Evolutionary conservation across 2,888 invertebrate species (phyloP).

Genomic region (Cepaea hortensis): DNA sequence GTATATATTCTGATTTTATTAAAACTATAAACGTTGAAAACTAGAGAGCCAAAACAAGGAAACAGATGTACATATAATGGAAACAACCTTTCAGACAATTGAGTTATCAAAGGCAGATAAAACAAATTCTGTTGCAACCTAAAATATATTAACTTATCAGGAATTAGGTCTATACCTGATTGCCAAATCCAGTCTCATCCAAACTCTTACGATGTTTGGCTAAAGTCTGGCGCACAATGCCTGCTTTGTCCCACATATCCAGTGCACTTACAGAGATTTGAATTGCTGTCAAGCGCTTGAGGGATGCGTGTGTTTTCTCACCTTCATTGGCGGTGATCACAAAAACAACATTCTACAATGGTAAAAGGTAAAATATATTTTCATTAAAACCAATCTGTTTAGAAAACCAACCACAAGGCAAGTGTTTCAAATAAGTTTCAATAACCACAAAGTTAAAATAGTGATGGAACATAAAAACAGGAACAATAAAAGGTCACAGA

Average conservation of each 20-base stretch:
- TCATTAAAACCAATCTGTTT: background rate
- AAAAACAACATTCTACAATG: constrained; percentile 72
- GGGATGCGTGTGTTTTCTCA: constrained; percentile 62
- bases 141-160: too few species aligned
- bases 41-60: background rate
- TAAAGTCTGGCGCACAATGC: constrained; percentile 71
- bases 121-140: background rate
- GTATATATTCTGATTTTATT: too few species aligned
- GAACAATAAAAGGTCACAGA: too few species aligned
- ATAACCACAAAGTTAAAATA: too few species aligned
- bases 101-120: background rate
- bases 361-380: background rate
- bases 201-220: constrained; percentile 73
- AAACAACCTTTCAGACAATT: background rate
- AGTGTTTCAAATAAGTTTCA: too few species aligned
- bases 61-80: background rate
- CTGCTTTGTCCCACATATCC: constrained; percentile 73
- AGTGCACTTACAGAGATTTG: constrained; percentile 66
- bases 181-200: constrained; percentile 76
- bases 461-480: too few species aligned
- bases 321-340: constrained; percentile 69
- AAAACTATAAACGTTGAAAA: too few species aligned
- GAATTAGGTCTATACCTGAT: constrained; percentile 68
- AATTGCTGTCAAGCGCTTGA: constrained; percentile 57
- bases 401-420: too few species aligned